Base-by-base conservation (phyloP, 1,140 invertebrate species). In the Mercenaria mercenaria region DNA sequence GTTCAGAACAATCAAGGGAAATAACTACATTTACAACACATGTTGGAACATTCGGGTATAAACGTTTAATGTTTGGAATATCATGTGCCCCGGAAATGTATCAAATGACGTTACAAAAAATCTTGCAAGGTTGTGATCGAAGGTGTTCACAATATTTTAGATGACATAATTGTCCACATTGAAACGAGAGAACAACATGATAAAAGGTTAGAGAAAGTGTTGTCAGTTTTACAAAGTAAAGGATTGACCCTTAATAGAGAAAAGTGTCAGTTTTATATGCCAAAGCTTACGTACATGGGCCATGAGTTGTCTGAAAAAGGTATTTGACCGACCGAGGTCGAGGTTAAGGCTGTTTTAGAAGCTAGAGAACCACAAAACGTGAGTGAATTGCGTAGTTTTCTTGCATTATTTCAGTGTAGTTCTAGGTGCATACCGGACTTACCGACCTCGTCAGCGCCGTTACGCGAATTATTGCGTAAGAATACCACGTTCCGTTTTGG, bases 11-110 rank as follows among this genome's bases (percentile, higher is more conserved):
- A 26, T 87, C 87, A n/a, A 81, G 90, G 29, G 37, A 84, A 26
- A 90, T 93, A 20, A 92, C 90, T 77, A 91, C 91, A 32, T 92
- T 93, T 50, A 2, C 37, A 2, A 72, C 34, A 15, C 67, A 72
- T 72, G 15, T 39, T n/a, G 67, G 67, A 39, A 34, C 20, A 41
- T 72, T 18, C 41, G 13, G 67, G 6, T 72, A 39, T 72, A 88
- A 88, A 69, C 23, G 85, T 23, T 39, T 77, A 13, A 77, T 61
- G 29, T 88, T 80, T 88, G 85, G 72, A 91, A 13, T 67, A 23
- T n/a, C 79, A 15, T 92, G 83, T 13, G 76, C 76, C 26, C 34
- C 34, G 13, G 76, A 82, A 67, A 20, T 82, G 32, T 82, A 61
- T 32, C 37, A 82, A 10, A 82, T 59, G 37, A 43, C 29, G 1